A percentile compares a stretch with the other conserved stretches of the same genome.
Evolutionary conservation across 2,797 vertebrate species (phyloP).

Genomic region (Mastacembelus armatus): DNA sequence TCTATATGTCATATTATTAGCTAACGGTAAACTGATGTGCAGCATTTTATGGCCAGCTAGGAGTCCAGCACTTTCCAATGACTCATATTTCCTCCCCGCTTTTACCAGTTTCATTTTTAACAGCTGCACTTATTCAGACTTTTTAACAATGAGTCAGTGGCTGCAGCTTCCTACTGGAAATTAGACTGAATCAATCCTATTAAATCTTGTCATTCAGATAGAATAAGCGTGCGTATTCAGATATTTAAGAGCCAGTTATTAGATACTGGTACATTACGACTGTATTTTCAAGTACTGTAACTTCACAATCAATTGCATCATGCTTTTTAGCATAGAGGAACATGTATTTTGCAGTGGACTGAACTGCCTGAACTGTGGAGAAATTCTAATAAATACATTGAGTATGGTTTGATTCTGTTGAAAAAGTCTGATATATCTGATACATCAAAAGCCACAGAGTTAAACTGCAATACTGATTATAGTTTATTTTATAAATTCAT

Average conservation of each 20-base stretch:
- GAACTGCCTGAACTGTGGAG: background rate
- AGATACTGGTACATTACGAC: background rate
- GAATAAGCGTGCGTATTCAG: background rate
- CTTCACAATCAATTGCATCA: background rate
- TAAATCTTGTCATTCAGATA: background rate
- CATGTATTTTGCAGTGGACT: background rate
- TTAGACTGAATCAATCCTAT: background rate
- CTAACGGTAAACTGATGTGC: background rate
- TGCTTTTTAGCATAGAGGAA: background rate
- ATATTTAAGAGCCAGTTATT: no score
- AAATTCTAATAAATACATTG: no score
- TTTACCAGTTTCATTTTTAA: conserved; percentile 8
- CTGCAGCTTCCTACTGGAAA: background rate
- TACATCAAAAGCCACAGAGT: no score
- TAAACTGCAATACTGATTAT: no score
- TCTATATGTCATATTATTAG: conserved; percentile 16
- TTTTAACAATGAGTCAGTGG: conserved; percentile 17
- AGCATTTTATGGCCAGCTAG: background rate
- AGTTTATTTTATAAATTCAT: no score
- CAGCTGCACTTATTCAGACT: conserved; percentile 3
- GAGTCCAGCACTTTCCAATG: conserved; percentile 10
- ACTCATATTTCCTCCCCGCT: conserved; percentile 31
- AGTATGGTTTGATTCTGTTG: background rate
- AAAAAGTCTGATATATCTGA: no score
- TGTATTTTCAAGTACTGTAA: background rate